phyloP scores from a whole-genome alignment of 2,113 vertebrate genomes.

The Mobula birostris region DNA sequence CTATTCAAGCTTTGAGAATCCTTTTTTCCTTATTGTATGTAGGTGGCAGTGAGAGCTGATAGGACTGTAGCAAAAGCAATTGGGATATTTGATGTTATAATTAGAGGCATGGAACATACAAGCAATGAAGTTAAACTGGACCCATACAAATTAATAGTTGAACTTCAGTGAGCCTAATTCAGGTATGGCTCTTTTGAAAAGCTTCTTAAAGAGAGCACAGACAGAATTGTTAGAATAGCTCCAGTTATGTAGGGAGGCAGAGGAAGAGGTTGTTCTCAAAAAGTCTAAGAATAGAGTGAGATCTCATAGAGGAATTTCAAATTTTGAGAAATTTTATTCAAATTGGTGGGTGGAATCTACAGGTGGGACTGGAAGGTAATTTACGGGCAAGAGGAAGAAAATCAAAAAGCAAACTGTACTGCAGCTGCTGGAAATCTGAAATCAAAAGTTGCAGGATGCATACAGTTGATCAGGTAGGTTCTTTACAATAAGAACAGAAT shows the following conservation, averaged over 20 bases:
- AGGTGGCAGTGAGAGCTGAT: neutral
- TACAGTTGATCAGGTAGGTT: too few species aligned
- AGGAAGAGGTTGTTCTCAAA: neutral
- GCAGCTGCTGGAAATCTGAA: too few species aligned
- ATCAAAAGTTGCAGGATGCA: too few species aligned
- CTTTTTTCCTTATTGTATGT: neutral
- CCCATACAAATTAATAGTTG: neutral
- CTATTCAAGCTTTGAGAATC: neutral
- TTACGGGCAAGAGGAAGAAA: too few species aligned
- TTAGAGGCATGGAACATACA: neutral
- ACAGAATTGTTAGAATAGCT: neutral
- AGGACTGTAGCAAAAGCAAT: neutral
- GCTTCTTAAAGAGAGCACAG: neutral
- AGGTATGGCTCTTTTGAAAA: neutral
- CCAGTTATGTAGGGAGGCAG: neutral
- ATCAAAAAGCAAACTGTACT: too few species aligned
- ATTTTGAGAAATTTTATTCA: neutral
- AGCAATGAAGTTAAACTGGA: neutral
- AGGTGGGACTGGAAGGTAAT: too few species aligned
- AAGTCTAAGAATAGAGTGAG: neutral
- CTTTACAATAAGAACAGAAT: too few species aligned
- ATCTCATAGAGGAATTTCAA: neutral
- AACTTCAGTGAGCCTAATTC: neutral
- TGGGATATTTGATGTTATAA: neutral
- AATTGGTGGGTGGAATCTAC: neutral